Conservation (phyloP, 2,888 invertebrate genomes). For the Neocrepidodera transversa region DNA sequence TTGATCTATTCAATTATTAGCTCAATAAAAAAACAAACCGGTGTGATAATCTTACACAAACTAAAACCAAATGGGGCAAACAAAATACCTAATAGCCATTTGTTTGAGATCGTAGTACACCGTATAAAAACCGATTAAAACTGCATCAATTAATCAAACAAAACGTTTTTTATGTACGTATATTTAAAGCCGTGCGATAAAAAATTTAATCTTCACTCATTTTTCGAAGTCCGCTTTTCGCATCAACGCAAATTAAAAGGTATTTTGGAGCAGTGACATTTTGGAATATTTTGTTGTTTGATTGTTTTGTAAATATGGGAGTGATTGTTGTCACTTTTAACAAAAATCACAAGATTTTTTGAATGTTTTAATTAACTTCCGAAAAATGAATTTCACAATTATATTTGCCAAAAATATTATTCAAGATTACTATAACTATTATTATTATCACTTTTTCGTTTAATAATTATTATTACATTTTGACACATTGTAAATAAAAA, state of each 20-base stretch:
- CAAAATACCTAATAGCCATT: not conserved
- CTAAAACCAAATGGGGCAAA: too few relatives aligned
- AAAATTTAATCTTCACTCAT: not conserved
- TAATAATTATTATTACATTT: too few relatives aligned
- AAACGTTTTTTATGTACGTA: slow-evolving; percentile 14
- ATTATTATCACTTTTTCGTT: not conserved
- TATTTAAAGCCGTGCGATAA: not conserved
- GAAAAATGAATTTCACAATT: too few relatives aligned
- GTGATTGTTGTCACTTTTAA: not conserved
- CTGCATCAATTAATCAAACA: slow-evolving; percentile 26
- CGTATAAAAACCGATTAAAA: slow-evolving; percentile 18
- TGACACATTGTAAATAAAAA: too few relatives aligned
- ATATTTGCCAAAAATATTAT: too few relatives aligned
- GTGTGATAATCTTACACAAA: too few relatives aligned
- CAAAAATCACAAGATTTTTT: too few relatives aligned
- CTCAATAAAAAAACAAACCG: too few relatives aligned
- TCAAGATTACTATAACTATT: too few relatives aligned
- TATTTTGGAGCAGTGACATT: not conserved
- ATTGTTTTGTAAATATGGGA: not conserved
- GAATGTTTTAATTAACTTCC: too few relatives aligned
- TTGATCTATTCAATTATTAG: too few relatives aligned
- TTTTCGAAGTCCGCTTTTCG: not conserved
- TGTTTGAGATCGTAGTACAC: not conserved
- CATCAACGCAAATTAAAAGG: not conserved
- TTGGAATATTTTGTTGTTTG: not conserved